Conservation (phyloP, 2,113 vertebrate genomes). For the Cyprinodon brontotheroides region DNA sequence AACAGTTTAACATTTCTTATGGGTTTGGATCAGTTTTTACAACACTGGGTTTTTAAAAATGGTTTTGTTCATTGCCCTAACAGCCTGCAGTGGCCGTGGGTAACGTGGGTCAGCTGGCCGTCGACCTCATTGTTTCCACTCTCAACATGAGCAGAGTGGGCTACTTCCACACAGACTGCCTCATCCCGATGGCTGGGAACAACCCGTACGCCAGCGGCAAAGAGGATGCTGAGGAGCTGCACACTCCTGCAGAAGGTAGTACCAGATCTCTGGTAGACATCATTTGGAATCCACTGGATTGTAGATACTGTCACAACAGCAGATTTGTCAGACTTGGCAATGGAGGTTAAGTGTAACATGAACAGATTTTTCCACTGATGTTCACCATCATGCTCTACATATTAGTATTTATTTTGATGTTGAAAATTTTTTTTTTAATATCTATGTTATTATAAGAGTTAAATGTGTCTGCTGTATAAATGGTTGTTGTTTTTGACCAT, state of each 20-base stretch:
- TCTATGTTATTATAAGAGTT: no score
- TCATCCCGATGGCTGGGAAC: constrained; percentile 94
- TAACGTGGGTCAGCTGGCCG: constrained; percentile 92
- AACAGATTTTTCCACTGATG: no score
- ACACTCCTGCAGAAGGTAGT: constrained; percentile 91
- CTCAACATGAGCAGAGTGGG: constrained; percentile 87
- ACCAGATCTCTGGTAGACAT: neutral
- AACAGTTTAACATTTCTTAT: neutral
- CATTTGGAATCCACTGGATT: neutral
- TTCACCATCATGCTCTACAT: no score
- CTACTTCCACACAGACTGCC: constrained; percentile 91
- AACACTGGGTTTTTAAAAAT: neutral
- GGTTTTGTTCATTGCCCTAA: neutral
- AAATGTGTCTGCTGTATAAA: neutral
- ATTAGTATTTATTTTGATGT: no score
- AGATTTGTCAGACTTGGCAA: no score
- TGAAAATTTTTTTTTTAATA: no score
- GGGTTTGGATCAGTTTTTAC: neutral
- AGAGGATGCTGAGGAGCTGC: constrained; percentile 84
- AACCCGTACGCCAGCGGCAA: constrained; percentile 87
- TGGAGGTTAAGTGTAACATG: no score
- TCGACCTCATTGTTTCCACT: constrained; percentile 92
- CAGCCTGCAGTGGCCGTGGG: constrained; percentile 97
- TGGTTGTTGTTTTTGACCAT: neutral
- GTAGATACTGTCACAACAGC: no score